These are phyloP conservation scores for Troides aeacus DNA, from an alignment of 2,888 invertebrate species.

Conservation along the genomic window DNA sequence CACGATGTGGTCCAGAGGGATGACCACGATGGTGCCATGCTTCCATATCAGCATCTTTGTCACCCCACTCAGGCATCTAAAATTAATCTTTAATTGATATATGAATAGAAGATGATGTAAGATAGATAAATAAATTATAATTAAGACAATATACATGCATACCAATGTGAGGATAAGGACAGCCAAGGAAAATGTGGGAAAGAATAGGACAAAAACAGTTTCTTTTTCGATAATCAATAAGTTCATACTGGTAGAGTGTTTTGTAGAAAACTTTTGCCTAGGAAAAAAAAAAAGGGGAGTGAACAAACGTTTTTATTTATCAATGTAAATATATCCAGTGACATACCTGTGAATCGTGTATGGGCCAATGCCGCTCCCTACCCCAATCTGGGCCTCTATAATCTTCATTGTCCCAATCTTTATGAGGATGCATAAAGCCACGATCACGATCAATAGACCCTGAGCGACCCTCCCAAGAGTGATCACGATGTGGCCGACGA, in stretches of 20 bases:
- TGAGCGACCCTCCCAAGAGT: conserved; percentile 79
- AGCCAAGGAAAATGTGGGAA: conserved; percentile 76
- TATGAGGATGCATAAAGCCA: conserved; percentile 70
- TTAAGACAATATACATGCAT: conserved; percentile 43
- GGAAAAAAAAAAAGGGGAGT: conserved; percentile 40
- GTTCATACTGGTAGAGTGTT: conserved; percentile 65
- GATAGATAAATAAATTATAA: conserved; percentile 1
- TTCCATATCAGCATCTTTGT: conserved; percentile 72
- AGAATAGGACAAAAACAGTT: conserved; percentile 67
- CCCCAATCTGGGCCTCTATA: conserved; percentile 78
- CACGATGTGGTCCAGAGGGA: conserved; percentile 73
- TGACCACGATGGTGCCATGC: conserved; percentile 75
- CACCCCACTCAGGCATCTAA: conserved; percentile 77
- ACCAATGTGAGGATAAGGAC: conserved; percentile 74
- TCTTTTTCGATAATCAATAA: conserved; percentile 67
- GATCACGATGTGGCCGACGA: conserved; percentile 73
- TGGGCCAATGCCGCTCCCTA: conserved; percentile 72
- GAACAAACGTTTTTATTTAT: conserved; percentile 22
- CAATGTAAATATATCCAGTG: conserved; percentile 6
- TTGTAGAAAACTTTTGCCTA: conserved; percentile 67
- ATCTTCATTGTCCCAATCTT: conserved; percentile 78
- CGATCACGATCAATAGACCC: conserved; percentile 73
- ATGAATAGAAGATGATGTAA: background rate
- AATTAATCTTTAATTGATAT: conserved; percentile 21
- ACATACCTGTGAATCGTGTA: conserved; percentile 70